Evolutionary conservation across 1,140 invertebrate genomes (phyloP).

Genomic region (Temnothorax nylanderi): DNA sequence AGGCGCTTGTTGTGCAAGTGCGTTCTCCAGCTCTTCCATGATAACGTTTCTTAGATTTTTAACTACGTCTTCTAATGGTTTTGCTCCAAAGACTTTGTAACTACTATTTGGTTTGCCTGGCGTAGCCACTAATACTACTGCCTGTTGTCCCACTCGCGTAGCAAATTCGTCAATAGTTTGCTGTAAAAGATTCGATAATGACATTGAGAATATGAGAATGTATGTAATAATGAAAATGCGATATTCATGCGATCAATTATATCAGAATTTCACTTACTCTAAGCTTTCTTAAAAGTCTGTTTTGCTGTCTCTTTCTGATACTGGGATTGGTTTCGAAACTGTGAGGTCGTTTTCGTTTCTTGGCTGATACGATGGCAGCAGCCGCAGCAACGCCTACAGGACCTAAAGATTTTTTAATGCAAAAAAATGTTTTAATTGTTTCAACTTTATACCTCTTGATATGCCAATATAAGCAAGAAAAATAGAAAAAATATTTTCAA

Average conservation of each 20-base stretch:
- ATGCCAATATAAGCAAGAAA: conserved; percentile 60
- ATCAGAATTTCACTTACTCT: conserved; percentile 87
- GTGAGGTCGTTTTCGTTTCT: conserved; percentile 97
- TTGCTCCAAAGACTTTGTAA: conserved; percentile 98
- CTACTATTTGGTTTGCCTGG: conserved; percentile 98
- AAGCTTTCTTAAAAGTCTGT: conserved; percentile 95
- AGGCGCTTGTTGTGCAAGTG: conserved; percentile 97
- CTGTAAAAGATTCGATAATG: conserved; percentile 84
- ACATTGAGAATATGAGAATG: neutral
- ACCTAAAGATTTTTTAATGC: conserved; percentile 86
- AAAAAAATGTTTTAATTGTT: conserved; percentile 43
- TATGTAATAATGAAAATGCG: neutral
- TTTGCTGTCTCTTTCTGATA: conserved; percentile 98
- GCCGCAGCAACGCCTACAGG: conserved; percentile 98
- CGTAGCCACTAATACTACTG: conserved; percentile 97
- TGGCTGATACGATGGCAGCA: conserved; percentile 97
- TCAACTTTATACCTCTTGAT: conserved; percentile 4
- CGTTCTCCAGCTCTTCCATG: conserved; percentile 97
- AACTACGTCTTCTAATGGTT: conserved; percentile 98
- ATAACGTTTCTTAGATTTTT: conserved; percentile 95
- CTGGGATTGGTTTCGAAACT: conserved; percentile 99
- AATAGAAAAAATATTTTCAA: neutral
- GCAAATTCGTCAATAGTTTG: conserved; percentile 99
- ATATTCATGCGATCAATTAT: neutral
- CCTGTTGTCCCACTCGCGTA: conserved; percentile 98